Conservation (phyloP, 1,140 invertebrate genomes). For the Drosophila eugracilis region DNA sequence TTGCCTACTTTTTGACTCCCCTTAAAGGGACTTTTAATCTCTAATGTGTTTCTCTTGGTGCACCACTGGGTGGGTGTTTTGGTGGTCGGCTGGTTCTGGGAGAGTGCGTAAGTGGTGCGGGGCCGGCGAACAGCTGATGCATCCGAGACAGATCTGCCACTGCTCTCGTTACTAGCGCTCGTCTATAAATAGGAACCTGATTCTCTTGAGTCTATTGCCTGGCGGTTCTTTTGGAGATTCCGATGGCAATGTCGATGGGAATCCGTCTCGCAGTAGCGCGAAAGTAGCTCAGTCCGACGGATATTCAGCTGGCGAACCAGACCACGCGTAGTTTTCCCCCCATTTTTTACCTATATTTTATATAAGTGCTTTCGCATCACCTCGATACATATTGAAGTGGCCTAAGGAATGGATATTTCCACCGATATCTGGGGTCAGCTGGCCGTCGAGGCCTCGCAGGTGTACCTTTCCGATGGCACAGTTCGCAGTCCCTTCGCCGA, state of each 20-base stretch:
- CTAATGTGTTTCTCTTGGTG: background rate
- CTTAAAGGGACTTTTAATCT: too few species aligned
- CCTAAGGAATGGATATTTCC: conserved; percentile 76
- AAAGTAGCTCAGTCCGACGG: conserved; percentile 67
- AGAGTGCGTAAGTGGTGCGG: conserved; percentile 33
- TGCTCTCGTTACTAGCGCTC: conserved; percentile 67
- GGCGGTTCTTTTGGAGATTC: conserved; percentile 72
- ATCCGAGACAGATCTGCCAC: conserved; percentile 37
- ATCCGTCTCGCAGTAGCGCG: conserved; percentile 61
- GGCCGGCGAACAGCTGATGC: conserved; percentile 32
- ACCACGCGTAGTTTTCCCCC: conserved; percentile 45
- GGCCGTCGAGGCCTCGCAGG: conserved; percentile 92
- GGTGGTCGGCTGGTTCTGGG: conserved; percentile 2
- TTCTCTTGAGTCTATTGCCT: conserved; percentile 67
- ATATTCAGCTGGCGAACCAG: conserved; percentile 48
- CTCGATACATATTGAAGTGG: conserved; percentile 9
- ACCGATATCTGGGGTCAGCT: conserved; percentile 91
- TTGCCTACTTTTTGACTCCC: too few species aligned
- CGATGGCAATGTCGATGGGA: conserved; percentile 19
- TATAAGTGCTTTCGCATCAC: conserved; percentile 41
- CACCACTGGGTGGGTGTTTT: conserved; percentile 6
- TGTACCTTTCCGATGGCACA: conserved; percentile 92
- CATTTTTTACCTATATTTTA: conserved; percentile 49
- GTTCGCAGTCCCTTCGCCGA: conserved; percentile 91
- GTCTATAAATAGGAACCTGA: conserved; percentile 64